Base-by-base conservation (phyloP, 2,888 invertebrate species). In the Caenorhabditis auriculariae region DNA sequence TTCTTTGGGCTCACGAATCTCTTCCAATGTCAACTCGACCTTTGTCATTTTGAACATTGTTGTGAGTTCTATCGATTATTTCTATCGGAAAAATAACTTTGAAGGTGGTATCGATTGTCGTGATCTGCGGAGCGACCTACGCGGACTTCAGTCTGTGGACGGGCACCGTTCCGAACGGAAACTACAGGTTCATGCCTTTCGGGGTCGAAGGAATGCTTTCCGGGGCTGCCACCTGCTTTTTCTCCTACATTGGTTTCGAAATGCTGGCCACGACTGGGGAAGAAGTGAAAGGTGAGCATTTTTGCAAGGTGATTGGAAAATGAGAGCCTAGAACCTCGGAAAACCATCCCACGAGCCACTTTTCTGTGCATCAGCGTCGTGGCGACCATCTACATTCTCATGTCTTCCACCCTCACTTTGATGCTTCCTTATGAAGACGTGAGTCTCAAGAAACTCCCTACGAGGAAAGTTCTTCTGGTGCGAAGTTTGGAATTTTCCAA, bases 1-100 rank as follows among this genome's bases (percentile, higher is more conserved):
- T 15, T 79, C 77, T 7, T 65, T 75, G 4, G 83, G 83, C 3
- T 82, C 82, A 2, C 81, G 82, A 54, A 74, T 78, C 29, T 82
- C 82, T 3, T 75, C 82, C 17, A 75, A 77, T 43, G 77, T 83
- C 50, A 83, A 83, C 60, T 76, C 75, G 21, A 47, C 49, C 35
- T 82, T 83, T 54, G 82, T 83, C 4, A 57, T 78, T 3, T 62
- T 67, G 27, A 67, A 67, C 43, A 54, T 67, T 37, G 17, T 43
- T 46, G 67, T 62, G 23, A 39, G 51, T 59, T 35, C 6, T 2
- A 19, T 43, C 26, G n/a, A 71, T 60, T 82, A 82, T 1, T 81
- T 82, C 41, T 60, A 66, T 4, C 82, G 82, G 5, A 19, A 47
- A 4, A 47, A 17, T 19, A 15, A 38, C 17, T 29, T 29, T 38